Conservation (phyloP, 2,888 invertebrate genomes). For the Philereme vetulata region DNA sequence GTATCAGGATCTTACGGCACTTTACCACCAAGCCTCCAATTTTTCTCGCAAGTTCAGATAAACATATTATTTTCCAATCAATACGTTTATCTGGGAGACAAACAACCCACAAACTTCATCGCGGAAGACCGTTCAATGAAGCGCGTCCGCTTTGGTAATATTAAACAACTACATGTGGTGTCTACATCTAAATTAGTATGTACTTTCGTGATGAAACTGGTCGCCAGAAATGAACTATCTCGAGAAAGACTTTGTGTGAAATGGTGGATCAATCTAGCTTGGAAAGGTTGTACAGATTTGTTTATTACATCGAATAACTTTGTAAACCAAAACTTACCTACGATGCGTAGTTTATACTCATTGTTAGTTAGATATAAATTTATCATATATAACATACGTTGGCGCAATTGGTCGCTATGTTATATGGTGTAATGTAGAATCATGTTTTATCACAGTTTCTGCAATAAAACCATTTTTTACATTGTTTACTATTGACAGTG, state of each 20-base stretch:
- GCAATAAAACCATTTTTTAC: no score
- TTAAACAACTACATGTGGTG: slow-evolving; percentile 12
- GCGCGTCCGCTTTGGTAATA: slow-evolving; percentile 39
- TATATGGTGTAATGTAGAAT: no score
- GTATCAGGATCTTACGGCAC: no score
- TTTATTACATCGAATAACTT: no score
- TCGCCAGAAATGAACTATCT: slow-evolving; percentile 1
- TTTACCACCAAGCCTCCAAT: background rate
- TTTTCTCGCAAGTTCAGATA: background rate
- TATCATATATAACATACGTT: no score
- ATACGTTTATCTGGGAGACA: background rate
- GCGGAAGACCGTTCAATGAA: slow-evolving; percentile 43
- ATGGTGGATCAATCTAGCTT: background rate
- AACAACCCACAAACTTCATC: slow-evolving; percentile 14
- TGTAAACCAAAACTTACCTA: no score
- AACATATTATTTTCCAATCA: background rate
- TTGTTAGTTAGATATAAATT: no score
- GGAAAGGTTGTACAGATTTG: background rate
- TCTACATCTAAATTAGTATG: slow-evolving; percentile 10
- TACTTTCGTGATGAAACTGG: background rate
- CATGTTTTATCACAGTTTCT: no score
- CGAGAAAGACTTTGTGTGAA: background rate
- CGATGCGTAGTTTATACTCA: no score
- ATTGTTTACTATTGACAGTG: no score
- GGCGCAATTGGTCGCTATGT: no score